A percentile compares a stretch with the other conserved stretches of the same genome.
Conservation (phyloP, 2,888 invertebrate species). For the Pocota personata region DNA sequence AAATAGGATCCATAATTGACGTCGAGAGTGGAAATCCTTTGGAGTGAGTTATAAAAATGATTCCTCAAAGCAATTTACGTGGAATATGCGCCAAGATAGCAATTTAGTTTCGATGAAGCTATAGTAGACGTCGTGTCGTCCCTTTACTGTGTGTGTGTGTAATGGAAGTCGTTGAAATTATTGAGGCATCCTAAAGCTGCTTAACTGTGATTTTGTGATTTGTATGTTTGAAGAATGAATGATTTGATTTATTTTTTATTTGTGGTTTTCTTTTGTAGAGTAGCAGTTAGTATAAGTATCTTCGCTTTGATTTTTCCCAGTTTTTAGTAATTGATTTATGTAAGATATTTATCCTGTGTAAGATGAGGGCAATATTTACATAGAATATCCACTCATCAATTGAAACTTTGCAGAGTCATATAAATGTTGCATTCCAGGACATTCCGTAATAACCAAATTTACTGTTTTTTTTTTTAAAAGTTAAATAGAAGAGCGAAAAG, state of each 20-base stretch:
- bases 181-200: slow-evolving; percentile 35
- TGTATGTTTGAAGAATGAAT: slow-evolving; percentile 20
- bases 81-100: slow-evolving; percentile 47
- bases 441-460: too few relatives aligned
- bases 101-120: slow-evolving; percentile 40
- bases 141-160: background rate
- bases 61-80: slow-evolving; percentile 56
- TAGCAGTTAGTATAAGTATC: background rate
- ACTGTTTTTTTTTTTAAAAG: too few relatives aligned
- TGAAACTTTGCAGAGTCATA: too few relatives aligned
- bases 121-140: background rate
- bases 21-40: slow-evolving; percentile 23
- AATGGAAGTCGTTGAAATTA: slow-evolving; percentile 17
- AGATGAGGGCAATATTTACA: background rate
- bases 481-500: too few relatives aligned
- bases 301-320: background rate
- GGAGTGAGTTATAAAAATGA: slow-evolving; percentile 47
- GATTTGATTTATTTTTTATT: slow-evolving; percentile 23
- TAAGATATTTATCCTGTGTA: background rate
- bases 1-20: slow-evolving; percentile 57
- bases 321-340: background rate
- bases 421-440: too few relatives aligned
- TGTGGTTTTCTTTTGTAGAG: background rate
- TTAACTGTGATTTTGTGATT: slow-evolving; percentile 43
- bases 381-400: too few relatives aligned